Conservation (phyloP, 2,888 invertebrate genomes). For the Halictus quadricinctus region DNA sequence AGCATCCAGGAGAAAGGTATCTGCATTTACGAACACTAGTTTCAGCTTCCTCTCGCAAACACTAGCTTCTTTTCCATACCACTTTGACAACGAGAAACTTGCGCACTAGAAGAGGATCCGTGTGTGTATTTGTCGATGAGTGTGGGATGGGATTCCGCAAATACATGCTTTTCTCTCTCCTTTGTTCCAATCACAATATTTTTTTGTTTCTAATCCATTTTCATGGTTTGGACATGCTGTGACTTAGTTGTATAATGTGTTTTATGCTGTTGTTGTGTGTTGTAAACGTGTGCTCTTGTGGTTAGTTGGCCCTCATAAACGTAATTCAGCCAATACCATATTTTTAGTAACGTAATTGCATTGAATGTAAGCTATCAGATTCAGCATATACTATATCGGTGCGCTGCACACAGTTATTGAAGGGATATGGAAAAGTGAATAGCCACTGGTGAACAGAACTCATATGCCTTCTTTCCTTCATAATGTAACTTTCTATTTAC, state of each 20-base stretch:
- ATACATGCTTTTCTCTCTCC: slow-evolving; percentile 5
- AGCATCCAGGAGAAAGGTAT: slow-evolving; percentile 3
- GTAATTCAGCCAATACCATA: slow-evolving; percentile 12
- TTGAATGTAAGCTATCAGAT: background rate
- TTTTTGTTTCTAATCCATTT: background rate
- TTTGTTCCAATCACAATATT: background rate
- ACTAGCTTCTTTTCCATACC: background rate
- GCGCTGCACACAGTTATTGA: slow-evolving; percentile 7
- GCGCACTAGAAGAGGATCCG: background rate
- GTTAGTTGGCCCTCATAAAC: slow-evolving; percentile 31
- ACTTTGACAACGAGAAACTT: background rate
- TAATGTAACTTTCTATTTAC: background rate
- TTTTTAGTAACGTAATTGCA: background rate
- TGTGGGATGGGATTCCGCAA: slow-evolving; percentile 55
- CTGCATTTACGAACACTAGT: background rate
- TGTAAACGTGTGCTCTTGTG: slow-evolving; percentile 45
- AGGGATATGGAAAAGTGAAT: slow-evolving; percentile 63
- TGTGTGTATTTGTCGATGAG: slow-evolving; percentile 45
- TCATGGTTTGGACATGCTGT: background rate
- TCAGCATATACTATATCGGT: background rate
- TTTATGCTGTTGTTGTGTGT: slow-evolving; percentile 11
- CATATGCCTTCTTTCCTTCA: background rate
- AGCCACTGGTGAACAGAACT: slow-evolving; percentile 49
- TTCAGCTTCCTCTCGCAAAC: background rate
- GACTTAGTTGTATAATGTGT: slow-evolving; percentile 3